Percentiles rank a stretch among this genome's conserved stretches.
These are phyloP conservation scores for Myathropa florea DNA, from an alignment of 2,888 invertebrate species.

Conservation along the genomic window DNA sequence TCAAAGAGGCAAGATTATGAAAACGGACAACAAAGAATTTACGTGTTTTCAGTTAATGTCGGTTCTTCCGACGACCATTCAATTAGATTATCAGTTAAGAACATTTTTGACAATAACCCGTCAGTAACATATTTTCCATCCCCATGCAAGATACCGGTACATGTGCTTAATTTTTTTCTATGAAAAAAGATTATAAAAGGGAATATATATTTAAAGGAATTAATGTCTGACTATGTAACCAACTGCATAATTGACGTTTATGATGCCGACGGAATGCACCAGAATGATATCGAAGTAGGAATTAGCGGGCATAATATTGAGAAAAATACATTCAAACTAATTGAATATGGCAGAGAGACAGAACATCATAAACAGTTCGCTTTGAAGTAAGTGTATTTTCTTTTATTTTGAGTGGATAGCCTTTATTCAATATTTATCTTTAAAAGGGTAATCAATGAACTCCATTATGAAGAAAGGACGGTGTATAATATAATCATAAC, in stretches of 20 bases:
- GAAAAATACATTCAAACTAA: slow-evolving; percentile 79
- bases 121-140: slow-evolving; percentile 82
- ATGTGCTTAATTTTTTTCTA: slow-evolving; percentile 63
- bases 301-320: slow-evolving; percentile 80
- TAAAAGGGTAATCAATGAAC: slow-evolving; percentile 72
- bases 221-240: slow-evolving; percentile 65
- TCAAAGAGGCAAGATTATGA: slow-evolving; percentile 83
- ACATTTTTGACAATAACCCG: slow-evolving; percentile 82
- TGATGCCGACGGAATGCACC: slow-evolving; percentile 75
- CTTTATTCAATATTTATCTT: not conserved
- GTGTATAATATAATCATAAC: slow-evolving; percentile 83
- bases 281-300: slow-evolving; percentile 80
- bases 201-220: slow-evolving; percentile 80
- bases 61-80: slow-evolving; percentile 72
- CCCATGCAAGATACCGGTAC: slow-evolving; percentile 81
- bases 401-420: not conserved
- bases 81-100: slow-evolving; percentile 74
- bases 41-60: slow-evolving; percentile 80
- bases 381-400: slow-evolving; percentile 79
- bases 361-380: slow-evolving; percentile 75
- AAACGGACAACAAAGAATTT: slow-evolving; percentile 80
- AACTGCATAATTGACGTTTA: slow-evolving; percentile 76
- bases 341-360: slow-evolving; percentile 74
- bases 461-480: slow-evolving; percentile 81
- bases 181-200: no score